Evolutionary conservation across 2,797 vertebrate species (phyloP).

Genomic region (Esox masquinongy): DNA sequence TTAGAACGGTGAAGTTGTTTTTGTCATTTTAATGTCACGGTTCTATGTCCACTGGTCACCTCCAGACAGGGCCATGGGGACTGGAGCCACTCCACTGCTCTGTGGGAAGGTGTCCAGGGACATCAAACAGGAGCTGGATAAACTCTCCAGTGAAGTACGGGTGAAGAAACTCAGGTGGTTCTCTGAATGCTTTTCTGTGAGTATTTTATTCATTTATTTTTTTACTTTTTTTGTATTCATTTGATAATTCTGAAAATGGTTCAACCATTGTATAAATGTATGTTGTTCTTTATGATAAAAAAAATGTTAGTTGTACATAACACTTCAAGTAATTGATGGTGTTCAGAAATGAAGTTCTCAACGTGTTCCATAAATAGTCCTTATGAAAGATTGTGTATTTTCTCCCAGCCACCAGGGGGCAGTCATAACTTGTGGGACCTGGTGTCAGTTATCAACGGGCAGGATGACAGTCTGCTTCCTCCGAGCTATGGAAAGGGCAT

Average conservation of each 20-base stretch:
- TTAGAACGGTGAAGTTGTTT: neutral
- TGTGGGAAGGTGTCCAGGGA: slow-evolving; percentile 94
- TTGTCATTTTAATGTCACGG: neutral
- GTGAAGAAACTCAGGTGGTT: slow-evolving; percentile 91
- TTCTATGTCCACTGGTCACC: neutral
- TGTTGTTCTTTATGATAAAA: neutral
- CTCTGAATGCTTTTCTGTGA: slow-evolving; percentile 94
- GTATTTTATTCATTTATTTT: neutral
- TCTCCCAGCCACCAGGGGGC: slow-evolving; percentile 86
- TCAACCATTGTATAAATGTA: no score
- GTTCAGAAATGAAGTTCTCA: no score
- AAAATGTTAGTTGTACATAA: neutral
- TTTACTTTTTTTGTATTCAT: no score
- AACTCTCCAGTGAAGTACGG: slow-evolving; percentile 74
- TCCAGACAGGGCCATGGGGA: slow-evolving; percentile 86
- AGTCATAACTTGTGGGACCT: slow-evolving; percentile 96
- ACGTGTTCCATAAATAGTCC: neutral
- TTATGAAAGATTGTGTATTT: neutral
- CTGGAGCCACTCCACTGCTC: slow-evolving; percentile 83
- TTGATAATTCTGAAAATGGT: no score
- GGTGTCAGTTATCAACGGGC: slow-evolving; percentile 89
- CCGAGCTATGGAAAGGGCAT: slow-evolving; percentile 91
- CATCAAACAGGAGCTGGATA: slow-evolving; percentile 93
- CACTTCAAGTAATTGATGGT: neutral
- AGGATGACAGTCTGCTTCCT: slow-evolving; percentile 93